A percentile compares a stretch with the other conserved stretches of the same genome.
Conservation (phyloP, 37 sponge, comb jelly and placozoan genomes). For the Amphimedon queenslandica region DNA sequence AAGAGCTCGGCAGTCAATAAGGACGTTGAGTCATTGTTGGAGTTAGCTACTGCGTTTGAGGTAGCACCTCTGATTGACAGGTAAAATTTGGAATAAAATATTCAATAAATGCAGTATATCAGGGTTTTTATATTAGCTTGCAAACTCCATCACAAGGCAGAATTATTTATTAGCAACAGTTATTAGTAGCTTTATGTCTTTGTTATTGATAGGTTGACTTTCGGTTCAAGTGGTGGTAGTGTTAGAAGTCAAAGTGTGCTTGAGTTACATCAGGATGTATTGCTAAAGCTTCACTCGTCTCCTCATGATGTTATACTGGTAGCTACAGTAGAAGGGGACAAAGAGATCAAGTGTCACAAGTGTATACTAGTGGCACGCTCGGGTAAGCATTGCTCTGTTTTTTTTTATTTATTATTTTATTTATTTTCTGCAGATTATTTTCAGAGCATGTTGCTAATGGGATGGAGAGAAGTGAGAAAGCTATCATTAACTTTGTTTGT, state of each 20-base stretch:
- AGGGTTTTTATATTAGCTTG: too few species aligned
- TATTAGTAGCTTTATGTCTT: too few species aligned
- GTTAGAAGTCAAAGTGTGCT: too few species aligned
- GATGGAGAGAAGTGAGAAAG: constrained; percentile 75
- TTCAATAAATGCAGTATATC: too few species aligned
- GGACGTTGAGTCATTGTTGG: neutral
- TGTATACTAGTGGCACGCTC: constrained; percentile 78
- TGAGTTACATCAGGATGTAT: too few species aligned
- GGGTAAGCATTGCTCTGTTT: constrained; percentile 34
- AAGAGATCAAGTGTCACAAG: constrained; percentile 52
- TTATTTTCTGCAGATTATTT: constrained; percentile 61
- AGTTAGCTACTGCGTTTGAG: neutral
- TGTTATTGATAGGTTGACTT: too few species aligned
- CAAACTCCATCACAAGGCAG: too few species aligned
- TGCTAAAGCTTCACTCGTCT: neutral
- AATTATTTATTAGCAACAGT: too few species aligned
- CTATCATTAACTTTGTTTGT: too few species aligned
- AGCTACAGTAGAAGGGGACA: constrained; percentile 11
- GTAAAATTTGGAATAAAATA: too few species aligned
- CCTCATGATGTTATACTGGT: constrained; percentile 32
- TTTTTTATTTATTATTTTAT: neutral
- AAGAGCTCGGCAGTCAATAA: neutral
- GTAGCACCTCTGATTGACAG: neutral
- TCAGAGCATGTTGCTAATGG: constrained; percentile 76
- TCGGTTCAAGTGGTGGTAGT: too few species aligned